Evolutionary conservation across 2,888 invertebrate species (phyloP).

Genomic region (Cetonia aurata): DNA sequence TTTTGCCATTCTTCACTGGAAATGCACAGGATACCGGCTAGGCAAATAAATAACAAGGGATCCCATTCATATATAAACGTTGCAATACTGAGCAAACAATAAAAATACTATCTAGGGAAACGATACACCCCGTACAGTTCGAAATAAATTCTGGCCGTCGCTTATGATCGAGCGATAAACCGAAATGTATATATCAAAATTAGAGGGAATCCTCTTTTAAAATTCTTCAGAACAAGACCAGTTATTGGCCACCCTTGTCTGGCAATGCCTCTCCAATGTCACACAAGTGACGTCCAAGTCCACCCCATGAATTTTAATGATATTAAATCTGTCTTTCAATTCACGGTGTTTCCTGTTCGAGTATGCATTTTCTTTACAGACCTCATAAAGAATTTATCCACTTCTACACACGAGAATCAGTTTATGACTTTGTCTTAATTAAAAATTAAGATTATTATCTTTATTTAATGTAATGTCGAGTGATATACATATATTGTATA

Average conservation of each 20-base stretch:
- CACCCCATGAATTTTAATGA: constrained; percentile 59
- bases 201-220: constrained; percentile 46
- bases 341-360: constrained; percentile 47
- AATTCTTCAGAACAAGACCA: constrained; percentile 52
- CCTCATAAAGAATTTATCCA: not conserved
- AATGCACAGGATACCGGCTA: no score
- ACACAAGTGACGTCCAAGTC: constrained; percentile 57
- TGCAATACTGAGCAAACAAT: no score
- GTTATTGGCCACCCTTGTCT: constrained; percentile 59
- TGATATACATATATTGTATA: no score
- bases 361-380: constrained; percentile 9
- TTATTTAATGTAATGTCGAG: no score
- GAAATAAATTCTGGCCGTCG: not conserved
- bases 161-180: constrained; percentile 5
- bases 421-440: no score
- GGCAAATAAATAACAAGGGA: no score
- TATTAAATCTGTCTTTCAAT: constrained; percentile 58
- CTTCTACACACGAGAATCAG: no score
- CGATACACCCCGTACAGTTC: not conserved
- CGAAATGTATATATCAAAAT: constrained; percentile 49
- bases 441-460: no score
- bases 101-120: no score
- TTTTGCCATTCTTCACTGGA: not conserved
- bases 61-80: no score
- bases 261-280: constrained; percentile 54